phyloP scores from a whole-genome alignment of 2,113 vertebrate genomes.

The Irena cyanogastra region DNA sequence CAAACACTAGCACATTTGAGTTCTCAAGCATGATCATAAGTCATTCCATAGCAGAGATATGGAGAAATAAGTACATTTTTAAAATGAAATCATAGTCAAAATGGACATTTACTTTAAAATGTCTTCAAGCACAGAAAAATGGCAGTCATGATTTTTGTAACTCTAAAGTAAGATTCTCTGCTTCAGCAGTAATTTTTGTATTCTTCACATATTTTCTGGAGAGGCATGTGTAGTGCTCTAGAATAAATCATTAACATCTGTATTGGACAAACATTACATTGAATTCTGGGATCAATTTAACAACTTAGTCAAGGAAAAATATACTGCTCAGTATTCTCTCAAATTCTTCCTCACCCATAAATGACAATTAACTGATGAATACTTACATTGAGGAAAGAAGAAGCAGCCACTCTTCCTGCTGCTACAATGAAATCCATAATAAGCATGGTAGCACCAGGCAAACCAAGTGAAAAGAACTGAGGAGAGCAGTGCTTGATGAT shows the following conservation, averaged over 20 bases:
- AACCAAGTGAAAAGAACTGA: constrained; percentile 93
- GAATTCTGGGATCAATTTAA: not conserved
- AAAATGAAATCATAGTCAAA: not conserved
- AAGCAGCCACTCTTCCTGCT: constrained; percentile 91
- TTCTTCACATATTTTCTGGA: not conserved
- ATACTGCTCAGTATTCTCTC: not conserved
- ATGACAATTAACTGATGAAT: constrained; percentile 19
- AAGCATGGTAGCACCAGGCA: constrained; percentile 96
- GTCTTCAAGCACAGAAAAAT: not conserved
- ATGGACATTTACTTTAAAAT: not conserved
- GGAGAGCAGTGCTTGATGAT: constrained; percentile 99
- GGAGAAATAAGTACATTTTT: not conserved
- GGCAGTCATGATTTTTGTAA: not conserved
- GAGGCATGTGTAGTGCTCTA: not conserved
- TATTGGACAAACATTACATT: not conserved
- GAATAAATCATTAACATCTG: not conserved
- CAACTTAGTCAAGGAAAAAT: not conserved
- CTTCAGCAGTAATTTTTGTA: not conserved
- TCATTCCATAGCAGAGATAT: not conserved
- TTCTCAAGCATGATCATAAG: not conserved
- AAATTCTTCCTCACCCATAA: not conserved
- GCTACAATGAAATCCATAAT: constrained; percentile 97
- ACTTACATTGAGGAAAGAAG: constrained; percentile 94
- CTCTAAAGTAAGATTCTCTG: not conserved
- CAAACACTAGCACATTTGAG: not conserved